Conservation (phyloP, 2,888 invertebrate species). For the Mythimna albipuncta region DNA sequence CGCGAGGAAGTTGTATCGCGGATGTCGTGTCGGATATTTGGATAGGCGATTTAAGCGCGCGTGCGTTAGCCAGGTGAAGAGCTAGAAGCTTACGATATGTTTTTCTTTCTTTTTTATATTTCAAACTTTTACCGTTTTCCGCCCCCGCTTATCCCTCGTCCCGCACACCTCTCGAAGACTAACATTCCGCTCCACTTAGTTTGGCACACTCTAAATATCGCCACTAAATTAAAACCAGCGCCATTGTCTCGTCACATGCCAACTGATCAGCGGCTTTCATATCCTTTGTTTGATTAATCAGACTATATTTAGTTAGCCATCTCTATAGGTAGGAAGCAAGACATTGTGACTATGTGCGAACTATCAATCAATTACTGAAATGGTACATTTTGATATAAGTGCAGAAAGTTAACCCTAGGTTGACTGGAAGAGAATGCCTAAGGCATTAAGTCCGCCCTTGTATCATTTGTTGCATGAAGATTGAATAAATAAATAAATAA, state of each 20-base stretch:
- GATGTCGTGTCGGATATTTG: too few relatives aligned
- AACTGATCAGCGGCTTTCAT: constrained; percentile 51
- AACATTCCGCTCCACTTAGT: constrained; percentile 65
- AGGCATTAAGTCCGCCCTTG: too few relatives aligned
- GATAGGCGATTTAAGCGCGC: too few relatives aligned
- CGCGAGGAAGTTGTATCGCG: too few relatives aligned
- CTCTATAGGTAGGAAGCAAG: not conserved
- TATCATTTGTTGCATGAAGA: too few relatives aligned
- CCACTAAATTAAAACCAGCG: constrained; percentile 66
- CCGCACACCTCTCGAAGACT: constrained; percentile 45
- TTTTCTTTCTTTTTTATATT: too few relatives aligned
- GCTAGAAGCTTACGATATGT: too few relatives aligned
- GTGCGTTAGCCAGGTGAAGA: too few relatives aligned
- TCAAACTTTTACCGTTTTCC: not conserved
- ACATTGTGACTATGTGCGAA: not conserved
- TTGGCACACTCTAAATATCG: constrained; percentile 72
- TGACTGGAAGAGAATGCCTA: too few relatives aligned
- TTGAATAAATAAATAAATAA: too few relatives aligned
- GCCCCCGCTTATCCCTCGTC: constrained; percentile 17
- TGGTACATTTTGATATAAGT: too few relatives aligned
- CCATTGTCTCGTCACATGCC: constrained; percentile 63
- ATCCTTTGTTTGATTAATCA: constrained; percentile 45
- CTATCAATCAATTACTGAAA: not conserved
- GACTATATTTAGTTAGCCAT: constrained; percentile 4
- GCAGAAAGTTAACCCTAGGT: too few relatives aligned